These are phyloP conservation scores for Anabacerthia variegaticeps DNA, from an alignment of 2,797 vertebrate genomes.

Conservation along the genomic window DNA sequence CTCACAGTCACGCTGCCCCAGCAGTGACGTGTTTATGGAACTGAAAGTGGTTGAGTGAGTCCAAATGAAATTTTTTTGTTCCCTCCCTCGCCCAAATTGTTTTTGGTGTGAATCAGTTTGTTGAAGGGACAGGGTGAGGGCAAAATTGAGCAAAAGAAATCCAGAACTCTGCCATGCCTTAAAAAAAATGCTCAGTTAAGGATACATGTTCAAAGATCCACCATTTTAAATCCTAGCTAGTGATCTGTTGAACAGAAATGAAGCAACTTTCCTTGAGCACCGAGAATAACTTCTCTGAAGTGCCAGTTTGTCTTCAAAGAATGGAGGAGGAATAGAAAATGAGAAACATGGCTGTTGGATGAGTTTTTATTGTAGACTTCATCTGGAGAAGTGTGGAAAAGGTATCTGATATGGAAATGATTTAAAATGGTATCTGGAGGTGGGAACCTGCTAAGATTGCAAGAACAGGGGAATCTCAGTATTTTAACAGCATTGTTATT, in stretches of 20 bases:
- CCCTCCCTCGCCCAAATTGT: not conserved
- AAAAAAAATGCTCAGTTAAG: not conserved
- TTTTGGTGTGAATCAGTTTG: not conserved
- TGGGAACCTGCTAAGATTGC: not conserved
- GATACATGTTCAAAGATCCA: not conserved
- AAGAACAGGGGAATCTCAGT: not conserved
- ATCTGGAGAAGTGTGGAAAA: not conserved
- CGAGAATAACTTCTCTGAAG: not conserved
- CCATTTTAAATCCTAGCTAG: not conserved
- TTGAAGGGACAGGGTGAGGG: not conserved
- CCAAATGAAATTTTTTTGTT: not conserved
- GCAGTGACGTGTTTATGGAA: not conserved
- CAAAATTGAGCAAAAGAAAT: not conserved
- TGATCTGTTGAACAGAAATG: not conserved
- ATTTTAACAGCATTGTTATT: not conserved
- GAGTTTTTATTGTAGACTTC: not conserved
- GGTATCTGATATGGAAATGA: not conserved
- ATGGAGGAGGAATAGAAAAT: slow-evolving; percentile 17
- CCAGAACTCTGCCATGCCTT: not conserved
- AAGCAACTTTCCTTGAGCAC: not conserved
- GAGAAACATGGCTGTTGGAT: not conserved
- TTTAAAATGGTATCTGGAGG: not conserved
- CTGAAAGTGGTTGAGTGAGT: not conserved
- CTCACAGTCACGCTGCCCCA: not conserved
- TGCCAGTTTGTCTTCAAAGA: not conserved